Evolutionary conservation across 2,113 vertebrate genomes (phyloP), one percentile per base, ranked within the genome.

Genomic region (Nannobrachium achirus): DNA sequence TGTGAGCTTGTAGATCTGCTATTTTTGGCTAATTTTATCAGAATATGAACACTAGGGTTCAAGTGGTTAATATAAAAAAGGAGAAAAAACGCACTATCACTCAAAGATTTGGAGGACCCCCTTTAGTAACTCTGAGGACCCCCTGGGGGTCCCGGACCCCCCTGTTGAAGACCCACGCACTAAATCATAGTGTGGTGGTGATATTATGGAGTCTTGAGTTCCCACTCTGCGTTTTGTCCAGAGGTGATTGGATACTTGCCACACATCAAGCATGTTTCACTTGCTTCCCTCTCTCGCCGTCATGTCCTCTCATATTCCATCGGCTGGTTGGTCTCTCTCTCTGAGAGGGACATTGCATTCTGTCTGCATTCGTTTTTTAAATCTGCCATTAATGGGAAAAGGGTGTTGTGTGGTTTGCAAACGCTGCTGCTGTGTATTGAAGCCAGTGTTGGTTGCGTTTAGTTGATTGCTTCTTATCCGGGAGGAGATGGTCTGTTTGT

Each of bases 161-260:
- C n/a, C n/a, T n/a, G n/a, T n/a, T n/a, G n/a, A n/a, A n/a, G n/a
- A n/a, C n/a, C n/a, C n/a, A n/a, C n/a, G n/a, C 63, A 75, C 79
- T 73, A 68, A 53, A 45, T 50, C 19, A 51, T 48, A 58, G 69
- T 59, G 52, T 67, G 40, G 61, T 49, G 42, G 59, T 81, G 72
- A 57, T 75, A 63, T 79, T 79, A 75, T 70, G 65, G 60, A 74
- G 67, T 39, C 61, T n/a, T 66, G 63, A 69, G 33, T 15, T 19
- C 56, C 63, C 19, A n/a, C 39, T 11, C 39, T 9, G 13, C 40
- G 45, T 66, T 82, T 58, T 45, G 8, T 80, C 72, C 50, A 51
- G 71, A 73, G 63, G 73, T 81, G 73, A 65, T 68, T 85, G 75
- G 73, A 72, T 73, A 67, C 57, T 58, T 57, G 74, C 72, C 60